Evolutionary conservation across 2,113 vertebrate genomes (phyloP).

Genomic region (Callocephalon fimbriatum): DNA sequence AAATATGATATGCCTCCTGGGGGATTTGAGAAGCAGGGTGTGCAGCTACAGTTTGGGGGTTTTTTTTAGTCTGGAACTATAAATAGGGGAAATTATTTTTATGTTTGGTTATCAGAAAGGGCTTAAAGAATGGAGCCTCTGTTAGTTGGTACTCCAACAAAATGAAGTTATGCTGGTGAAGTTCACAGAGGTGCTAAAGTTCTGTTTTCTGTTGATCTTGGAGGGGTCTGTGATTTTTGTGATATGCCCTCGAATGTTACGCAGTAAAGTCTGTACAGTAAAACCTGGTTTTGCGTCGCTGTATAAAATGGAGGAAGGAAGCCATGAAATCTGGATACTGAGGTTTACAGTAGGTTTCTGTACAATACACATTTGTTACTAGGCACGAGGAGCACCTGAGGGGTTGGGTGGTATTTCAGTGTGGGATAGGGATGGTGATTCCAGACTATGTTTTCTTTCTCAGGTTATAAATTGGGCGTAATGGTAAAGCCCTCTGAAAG

Average conservation of each 20-base stretch:
- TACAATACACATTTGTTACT: background rate
- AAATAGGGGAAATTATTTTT: background rate
- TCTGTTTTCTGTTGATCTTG: background rate
- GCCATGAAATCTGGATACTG: background rate
- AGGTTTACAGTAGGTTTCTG: background rate
- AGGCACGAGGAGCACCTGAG: background rate
- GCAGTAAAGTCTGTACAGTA: background rate
- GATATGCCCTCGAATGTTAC: background rate
- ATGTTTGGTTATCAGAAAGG: background rate
- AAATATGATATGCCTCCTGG: background rate
- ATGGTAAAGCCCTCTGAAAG: background rate
- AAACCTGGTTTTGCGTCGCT: background rate
- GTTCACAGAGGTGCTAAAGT: background rate
- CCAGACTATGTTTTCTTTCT: background rate
- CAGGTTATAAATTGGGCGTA: fast-evolving
- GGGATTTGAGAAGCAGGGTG: background rate
- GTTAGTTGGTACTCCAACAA: background rate
- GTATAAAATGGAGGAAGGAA: background rate
- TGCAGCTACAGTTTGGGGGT: background rate
- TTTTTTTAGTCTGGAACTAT: background rate
- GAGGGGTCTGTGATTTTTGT: background rate
- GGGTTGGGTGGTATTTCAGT: background rate
- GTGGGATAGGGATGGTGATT: background rate
- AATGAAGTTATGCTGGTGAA: background rate
- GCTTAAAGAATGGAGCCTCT: background rate